Evolutionary conservation across 2,113 vertebrate genomes (phyloP).

Genomic region (Forbesichthys papilliferus): DNA sequence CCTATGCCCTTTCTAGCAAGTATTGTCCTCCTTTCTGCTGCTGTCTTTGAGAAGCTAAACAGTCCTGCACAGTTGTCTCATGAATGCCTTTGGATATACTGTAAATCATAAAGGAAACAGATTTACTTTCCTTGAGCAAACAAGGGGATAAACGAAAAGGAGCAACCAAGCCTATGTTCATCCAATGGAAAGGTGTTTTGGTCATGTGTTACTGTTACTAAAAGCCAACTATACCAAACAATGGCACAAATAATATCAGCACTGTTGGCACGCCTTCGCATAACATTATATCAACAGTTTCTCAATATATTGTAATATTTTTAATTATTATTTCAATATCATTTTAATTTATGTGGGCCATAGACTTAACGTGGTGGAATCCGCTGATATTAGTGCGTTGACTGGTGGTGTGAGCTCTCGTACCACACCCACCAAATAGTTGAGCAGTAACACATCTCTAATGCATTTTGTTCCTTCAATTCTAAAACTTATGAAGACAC

Average conservation of each 20-base stretch:
- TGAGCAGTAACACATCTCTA: neutral
- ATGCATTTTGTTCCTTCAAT: neutral
- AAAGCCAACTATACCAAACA: too few species aligned
- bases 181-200: neutral
- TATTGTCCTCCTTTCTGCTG: conserved; percentile 4
- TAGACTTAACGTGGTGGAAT: conserved; percentile 18
- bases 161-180: neutral
- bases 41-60: neutral
- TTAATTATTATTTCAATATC: too few species aligned
- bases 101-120: neutral
- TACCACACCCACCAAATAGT: neutral
- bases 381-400: conserved; percentile 8
- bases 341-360: conserved; percentile 15
- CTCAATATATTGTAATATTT: too few species aligned
- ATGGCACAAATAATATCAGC: too few species aligned
- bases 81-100: neutral
- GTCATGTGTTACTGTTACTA: too few species aligned
- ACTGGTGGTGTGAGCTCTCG: conserved; percentile 10
- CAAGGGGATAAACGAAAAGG: neutral
- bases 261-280: too few species aligned
- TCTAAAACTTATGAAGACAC: neutral
- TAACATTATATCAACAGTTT: too few species aligned
- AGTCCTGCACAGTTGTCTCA: neutral
- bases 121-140: neutral
- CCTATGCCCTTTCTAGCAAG: conserved; percentile 29